phyloP scores from a whole-genome alignment of 2,113 vertebrate species.

The Ceyx melanurus region DNA sequence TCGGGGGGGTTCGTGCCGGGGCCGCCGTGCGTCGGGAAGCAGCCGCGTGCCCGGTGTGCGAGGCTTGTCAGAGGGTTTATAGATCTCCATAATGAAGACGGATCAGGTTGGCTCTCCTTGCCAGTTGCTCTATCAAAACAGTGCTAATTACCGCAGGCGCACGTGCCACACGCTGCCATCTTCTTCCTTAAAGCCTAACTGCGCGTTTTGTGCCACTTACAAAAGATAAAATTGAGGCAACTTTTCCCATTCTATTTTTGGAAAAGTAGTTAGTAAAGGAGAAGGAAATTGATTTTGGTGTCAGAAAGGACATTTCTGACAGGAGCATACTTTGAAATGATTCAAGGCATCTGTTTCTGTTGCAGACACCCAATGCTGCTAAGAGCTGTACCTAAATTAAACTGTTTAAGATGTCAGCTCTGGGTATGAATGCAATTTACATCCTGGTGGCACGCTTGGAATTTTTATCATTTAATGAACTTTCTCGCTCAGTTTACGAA shows the following conservation, averaged over 20 bases:
- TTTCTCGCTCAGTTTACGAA: constrained; percentile 44
- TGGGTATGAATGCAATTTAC: constrained; percentile 67
- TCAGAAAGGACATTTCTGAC: constrained; percentile 74
- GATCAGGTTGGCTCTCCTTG: constrained; percentile 31
- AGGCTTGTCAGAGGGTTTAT: neutral
- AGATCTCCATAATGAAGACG: constrained; percentile 9
- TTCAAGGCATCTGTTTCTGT: constrained; percentile 77
- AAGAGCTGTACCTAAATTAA: constrained; percentile 77
- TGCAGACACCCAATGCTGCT: constrained; percentile 61
- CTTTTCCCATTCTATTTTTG: constrained; percentile 53
- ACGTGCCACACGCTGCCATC: neutral
- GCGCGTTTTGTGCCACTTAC: constrained; percentile 48
- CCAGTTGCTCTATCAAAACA: constrained; percentile 79
- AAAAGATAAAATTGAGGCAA: constrained; percentile 44
- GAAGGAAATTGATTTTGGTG: constrained; percentile 76
- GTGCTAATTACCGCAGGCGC: constrained; percentile 79
- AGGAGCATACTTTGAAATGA: constrained; percentile 76
- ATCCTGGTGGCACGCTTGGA: constrained; percentile 54
- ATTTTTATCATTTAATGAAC: constrained; percentile 68
- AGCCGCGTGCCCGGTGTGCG: neutral
- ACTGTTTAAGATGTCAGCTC: constrained; percentile 76
- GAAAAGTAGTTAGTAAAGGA: constrained; percentile 62
- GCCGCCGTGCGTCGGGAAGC: neutral
- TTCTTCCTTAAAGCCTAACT: constrained; percentile 45
- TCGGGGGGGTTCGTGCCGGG: rapidly evolving